Evolutionary conservation across 1,140 invertebrate genomes (phyloP), one percentile per base, ranked within the genome.

Genomic region (Drosophila pachea): DNA sequence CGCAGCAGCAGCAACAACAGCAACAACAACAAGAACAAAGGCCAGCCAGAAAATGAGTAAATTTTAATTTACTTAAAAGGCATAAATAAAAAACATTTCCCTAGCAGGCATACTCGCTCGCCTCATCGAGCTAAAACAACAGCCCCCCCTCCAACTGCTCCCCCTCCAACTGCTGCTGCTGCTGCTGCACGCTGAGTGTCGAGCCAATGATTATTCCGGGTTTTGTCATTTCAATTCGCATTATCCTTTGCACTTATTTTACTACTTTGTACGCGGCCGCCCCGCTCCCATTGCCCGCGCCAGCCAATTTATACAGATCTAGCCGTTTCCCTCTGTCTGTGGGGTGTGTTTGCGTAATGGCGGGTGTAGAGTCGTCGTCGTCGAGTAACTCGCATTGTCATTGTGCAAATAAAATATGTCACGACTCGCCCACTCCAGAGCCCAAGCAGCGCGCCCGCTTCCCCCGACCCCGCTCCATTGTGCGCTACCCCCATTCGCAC

Each of bases 391-490:
- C 79, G 79, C 78, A 86, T 84, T 86, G 81, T 86, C 81, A 86
- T 86, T 88, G 86, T 86, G 86, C 81, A 88, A 88, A 88, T 86
- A 88, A 88, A 88, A 88, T 88, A 88, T 88, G 86, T 88, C 86
- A 88, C 86, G 86, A 86, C 76, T 87, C 64, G 56, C 83, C 81
- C 81, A 86, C 64, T 66, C 81, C 70, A 32, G 42, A 16, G 12
- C 81, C 70, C 29, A 36, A 29, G 12, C 56, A 52, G 40, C 55
- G 45, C 49, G 50, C 40, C 33, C 58, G 36, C 48, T 32, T 29
- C 29, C 22, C 61, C 61, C 50, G 22, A 16, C 49, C 36, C 35
- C 63, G 62, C 73, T 45, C 3, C 22, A 22, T 74, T 77, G 76
- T 79, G 49, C 49, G 58, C 48, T 47, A 62, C 32, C 50, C 64